These are phyloP conservation scores for Tinea semifulvella DNA, from an alignment of 2,888 invertebrate species.

Conservation along the genomic window DNA sequence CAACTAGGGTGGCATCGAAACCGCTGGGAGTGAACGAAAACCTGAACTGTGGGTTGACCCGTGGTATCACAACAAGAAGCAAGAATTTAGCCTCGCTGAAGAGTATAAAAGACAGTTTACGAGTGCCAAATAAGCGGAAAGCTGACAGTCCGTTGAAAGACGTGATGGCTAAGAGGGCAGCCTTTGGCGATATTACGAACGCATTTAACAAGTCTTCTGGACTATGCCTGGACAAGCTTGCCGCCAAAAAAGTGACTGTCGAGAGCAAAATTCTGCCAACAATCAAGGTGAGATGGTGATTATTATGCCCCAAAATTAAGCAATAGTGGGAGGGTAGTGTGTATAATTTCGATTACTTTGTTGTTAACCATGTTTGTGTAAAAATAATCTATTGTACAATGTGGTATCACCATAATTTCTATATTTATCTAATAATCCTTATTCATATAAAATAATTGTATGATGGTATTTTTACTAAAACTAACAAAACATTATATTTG, in stretches of 20 bases:
- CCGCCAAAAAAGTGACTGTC: slow-evolving; percentile 58
- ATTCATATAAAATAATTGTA: no score
- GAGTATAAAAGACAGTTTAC: slow-evolving; percentile 47
- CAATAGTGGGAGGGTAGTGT: neutral
- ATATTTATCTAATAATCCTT: no score
- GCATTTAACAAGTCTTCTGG: slow-evolving; percentile 58
- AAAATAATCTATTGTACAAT: no score
- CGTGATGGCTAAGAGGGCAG: slow-evolving; percentile 79
- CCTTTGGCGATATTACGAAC: slow-evolving; percentile 88
- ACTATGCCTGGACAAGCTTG: slow-evolving; percentile 41
- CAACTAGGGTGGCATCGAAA: slow-evolving; percentile 65
- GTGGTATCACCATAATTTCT: no score
- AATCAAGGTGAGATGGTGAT: slow-evolving; percentile 50
- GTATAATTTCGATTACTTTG: no score
- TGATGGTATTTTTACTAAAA: no score
- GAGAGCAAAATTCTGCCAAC: slow-evolving; percentile 57
- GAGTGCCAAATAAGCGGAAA: slow-evolving; percentile 77
- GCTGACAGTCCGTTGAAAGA: slow-evolving; percentile 82
- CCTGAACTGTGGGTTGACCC: slow-evolving; percentile 49
- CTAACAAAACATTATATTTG: no score
- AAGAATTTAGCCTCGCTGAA: slow-evolving; percentile 63
- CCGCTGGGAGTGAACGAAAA: slow-evolving; percentile 57
- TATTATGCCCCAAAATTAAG: neutral
- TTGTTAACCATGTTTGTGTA: no score
- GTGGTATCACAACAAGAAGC: slow-evolving; percentile 70